Evolutionary conservation across 2,113 vertebrate species (phyloP).

Genomic region (Siniperca chuatsi): DNA sequence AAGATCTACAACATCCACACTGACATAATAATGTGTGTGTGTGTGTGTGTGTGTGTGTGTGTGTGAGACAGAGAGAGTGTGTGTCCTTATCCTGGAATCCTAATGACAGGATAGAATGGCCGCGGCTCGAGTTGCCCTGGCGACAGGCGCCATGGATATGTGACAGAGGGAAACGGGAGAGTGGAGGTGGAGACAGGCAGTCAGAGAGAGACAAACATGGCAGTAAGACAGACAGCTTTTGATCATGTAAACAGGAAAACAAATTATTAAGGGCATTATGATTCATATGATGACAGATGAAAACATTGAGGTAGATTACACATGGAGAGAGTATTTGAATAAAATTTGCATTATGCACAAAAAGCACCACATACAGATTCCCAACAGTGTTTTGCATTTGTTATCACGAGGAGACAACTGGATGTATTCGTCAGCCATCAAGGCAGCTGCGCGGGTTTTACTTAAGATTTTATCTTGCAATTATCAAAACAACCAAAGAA

Average conservation of each 20-base stretch:
- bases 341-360: slow-evolving; percentile 62
- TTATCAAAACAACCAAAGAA: neutral
- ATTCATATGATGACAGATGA: neutral
- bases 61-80: neutral
- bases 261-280: neutral
- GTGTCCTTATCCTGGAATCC: slow-evolving; percentile 74
- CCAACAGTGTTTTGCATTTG: slow-evolving; percentile 25
- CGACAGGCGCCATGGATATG: slow-evolving; percentile 83
- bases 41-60: slow-evolving; percentile 11
- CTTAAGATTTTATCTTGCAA: neutral
- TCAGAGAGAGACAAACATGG: slow-evolving; percentile 8
- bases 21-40: slow-evolving; percentile 35
- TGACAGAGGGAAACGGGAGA: slow-evolving; percentile 68
- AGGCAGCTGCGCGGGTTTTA: neutral
- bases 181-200: slow-evolving; percentile 55
- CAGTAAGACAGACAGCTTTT: neutral
- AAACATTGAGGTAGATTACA: neutral
- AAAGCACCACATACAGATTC: neutral
- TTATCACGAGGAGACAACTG: neutral
- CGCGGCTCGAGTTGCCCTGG: slow-evolving; percentile 77
- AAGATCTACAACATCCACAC: slow-evolving; percentile 12
- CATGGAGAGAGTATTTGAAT: slow-evolving; percentile 65
- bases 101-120: slow-evolving; percentile 86
- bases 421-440: neutral
- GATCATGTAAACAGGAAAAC: neutral